A percentile compares a stretch with the other conserved stretches of the same genome.
These are phyloP conservation scores for Euwallacea similis DNA, from an alignment of 1,140 invertebrate species.

Conservation along the genomic window DNA sequence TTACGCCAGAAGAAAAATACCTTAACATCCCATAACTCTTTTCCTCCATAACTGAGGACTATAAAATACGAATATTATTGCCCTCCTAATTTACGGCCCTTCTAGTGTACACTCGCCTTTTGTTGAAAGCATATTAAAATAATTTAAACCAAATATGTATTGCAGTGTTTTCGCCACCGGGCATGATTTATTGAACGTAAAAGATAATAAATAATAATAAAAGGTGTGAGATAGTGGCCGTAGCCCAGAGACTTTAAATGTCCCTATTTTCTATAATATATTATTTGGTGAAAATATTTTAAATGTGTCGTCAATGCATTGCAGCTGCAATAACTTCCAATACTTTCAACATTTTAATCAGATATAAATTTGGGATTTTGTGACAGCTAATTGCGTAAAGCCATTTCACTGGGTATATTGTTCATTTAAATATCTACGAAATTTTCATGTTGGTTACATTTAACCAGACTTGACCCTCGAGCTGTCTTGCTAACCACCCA, in stretches of 20 bases:
- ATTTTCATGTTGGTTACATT: no score
- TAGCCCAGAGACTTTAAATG: conserved; percentile 21
- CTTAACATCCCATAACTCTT: no score
- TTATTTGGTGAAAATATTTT: neutral
- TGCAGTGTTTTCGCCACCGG: conserved; percentile 13
- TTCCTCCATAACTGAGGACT: neutral
- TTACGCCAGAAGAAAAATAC: no score
- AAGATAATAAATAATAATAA: conserved; percentile 25
- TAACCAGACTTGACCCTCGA: no score
- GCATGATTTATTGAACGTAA: conserved; percentile 8
- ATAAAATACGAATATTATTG: conserved; percentile 27
- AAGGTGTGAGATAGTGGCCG: conserved; percentile 1
- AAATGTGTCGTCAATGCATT: conserved; percentile 19
- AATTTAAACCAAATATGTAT: conserved; percentile 27
- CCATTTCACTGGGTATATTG: no score
- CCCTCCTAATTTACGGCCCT: conserved; percentile 22
- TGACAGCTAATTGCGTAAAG: no score
- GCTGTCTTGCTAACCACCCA: no score
- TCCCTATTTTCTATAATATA: conserved; percentile 24
- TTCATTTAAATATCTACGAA: no score
- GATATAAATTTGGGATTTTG: conserved; percentile 18
- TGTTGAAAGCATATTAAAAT: conserved; percentile 29
- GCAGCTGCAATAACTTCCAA: conserved; percentile 23
- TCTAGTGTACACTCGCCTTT: conserved; percentile 25
- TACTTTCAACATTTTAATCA: conserved; percentile 19